Conservation (phyloP, 2,113 vertebrate species). For the Spea bombifrons region DNA sequence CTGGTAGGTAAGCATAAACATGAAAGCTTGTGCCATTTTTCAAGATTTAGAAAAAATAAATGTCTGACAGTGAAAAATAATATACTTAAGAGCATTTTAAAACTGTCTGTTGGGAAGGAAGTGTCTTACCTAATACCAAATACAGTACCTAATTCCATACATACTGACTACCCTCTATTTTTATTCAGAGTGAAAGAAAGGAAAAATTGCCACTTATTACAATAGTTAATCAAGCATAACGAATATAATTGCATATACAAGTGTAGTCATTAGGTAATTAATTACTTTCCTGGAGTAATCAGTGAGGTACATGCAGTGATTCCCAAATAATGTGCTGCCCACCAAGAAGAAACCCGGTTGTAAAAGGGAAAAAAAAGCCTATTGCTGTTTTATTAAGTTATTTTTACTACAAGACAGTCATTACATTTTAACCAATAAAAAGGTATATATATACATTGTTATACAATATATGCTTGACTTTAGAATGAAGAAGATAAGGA, state of each 20-base stretch:
- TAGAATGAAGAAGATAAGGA: no score
- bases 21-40: no score
- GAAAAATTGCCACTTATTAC: slow-evolving; percentile 59
- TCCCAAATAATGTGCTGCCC: slow-evolving; percentile 51
- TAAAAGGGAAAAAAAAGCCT: background rate
- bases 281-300: slow-evolving; percentile 68
- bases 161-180: slow-evolving; percentile 53
- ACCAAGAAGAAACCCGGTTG: background rate
- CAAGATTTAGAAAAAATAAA: no score
- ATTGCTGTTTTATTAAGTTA: background rate
- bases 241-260: slow-evolving; percentile 71
- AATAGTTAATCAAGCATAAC: slow-evolving; percentile 72
- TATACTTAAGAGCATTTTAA: no score
- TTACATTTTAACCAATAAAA: no score
- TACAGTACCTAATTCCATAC: background rate
- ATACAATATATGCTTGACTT: no score
- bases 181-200: slow-evolving; percentile 58
- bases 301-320: slow-evolving; percentile 57
- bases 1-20: no score
- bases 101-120: no score
- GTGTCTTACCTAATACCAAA: no score
- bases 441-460: no score
- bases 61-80: no score
- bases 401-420: background rate
- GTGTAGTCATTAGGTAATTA: slow-evolving; percentile 74